Evolutionary conservation across 2,888 invertebrate genomes (phyloP), one percentile per base, ranked within the genome.

Genomic region (Drosophila subsilvestris): DNA sequence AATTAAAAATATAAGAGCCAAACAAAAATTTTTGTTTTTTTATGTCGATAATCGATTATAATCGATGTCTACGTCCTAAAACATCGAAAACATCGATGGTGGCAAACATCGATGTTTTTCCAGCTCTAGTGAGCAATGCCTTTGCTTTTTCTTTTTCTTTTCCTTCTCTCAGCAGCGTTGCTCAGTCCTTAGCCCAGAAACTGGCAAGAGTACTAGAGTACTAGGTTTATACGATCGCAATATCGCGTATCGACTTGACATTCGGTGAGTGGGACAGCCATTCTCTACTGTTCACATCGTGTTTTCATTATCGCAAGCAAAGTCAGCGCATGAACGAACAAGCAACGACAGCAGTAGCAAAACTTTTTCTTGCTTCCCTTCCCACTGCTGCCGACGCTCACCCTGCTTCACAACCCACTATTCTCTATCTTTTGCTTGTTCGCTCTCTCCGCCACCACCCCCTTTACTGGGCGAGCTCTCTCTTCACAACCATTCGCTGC

Each of bases 111-210:
- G n/a, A n/a, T n/a, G n/a, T n/a, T n/a, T n/a, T n/a, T n/a, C n/a
- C n/a, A n/a, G n/a, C n/a, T n/a, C n/a, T n/a, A n/a, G 44, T 22
- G 22, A 55, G 55, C 76, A 67, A 66, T 78, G 74, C 66, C 71
- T 60, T 70, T 70, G 80, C 57, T 44, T 62, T 77, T 82, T 68
- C 67, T 67, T 79, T 78, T 44, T 0, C 20, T 20, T 22, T 25
- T 25, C 70, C 47, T 60, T 54, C 67, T 67, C 76, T 68, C 65
- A 63, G 56, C 59, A 43, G 68, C 63, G 62, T 60, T 42, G 58
- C 50, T 68, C 75, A 48, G 65, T 76, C 67, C 81, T 74, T 72
- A 48, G 68, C 58, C 61, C 49, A 67, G 67, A 53, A 57, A 44
- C 58, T 42, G 47, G 20, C 49, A 37, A 49, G 44, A 32, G 6